These are phyloP conservation scores for Merluccius polli DNA, from an alignment of 2,797 vertebrate genomes.

Conservation along the genomic window DNA sequence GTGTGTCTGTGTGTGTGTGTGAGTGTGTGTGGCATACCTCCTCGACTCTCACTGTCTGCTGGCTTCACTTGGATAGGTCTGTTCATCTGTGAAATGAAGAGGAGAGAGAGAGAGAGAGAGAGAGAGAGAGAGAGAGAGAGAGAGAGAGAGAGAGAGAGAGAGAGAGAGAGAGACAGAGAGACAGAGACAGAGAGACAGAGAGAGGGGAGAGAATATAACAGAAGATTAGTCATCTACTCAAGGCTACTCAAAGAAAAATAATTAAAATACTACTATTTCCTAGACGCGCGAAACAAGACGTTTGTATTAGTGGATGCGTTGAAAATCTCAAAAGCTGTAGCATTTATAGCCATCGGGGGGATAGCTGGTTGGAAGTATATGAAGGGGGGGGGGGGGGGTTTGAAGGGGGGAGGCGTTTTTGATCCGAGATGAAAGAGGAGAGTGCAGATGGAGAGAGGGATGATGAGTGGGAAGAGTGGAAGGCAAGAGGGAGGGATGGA, in stretches of 20 bases:
- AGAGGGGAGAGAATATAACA: background rate
- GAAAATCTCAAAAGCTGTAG: conserved; percentile 63
- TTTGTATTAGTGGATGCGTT: conserved; percentile 31
- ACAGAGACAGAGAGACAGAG: background rate
- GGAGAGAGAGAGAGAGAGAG: conserved; percentile 23
- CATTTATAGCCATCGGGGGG: conserved; percentile 60
- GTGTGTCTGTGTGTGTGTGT: no score
- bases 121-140: conserved; percentile 26
- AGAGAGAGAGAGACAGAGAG: background rate
- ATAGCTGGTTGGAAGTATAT: conserved; percentile 51
- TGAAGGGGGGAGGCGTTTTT: conserved; percentile 70
- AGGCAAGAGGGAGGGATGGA: conserved; percentile 36
- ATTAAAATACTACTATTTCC: background rate
- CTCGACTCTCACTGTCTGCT: conserved; percentile 98
- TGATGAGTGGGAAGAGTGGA: conserved; percentile 41
- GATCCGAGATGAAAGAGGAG: conserved; percentile 70
- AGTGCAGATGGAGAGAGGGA: conserved; percentile 47
- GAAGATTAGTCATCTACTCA: background rate
- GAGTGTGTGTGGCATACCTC: conserved; percentile 74
- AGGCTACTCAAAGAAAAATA: background rate
- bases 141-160: background rate
- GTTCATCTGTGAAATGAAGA: conserved; percentile 85
- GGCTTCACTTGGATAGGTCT: conserved; percentile 99
- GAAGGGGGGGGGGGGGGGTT: conserved; percentile 38
- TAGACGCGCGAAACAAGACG: no score